phyloP scores from a whole-genome alignment of 2,113 vertebrate species.

The Sisor rabdophorus region DNA sequence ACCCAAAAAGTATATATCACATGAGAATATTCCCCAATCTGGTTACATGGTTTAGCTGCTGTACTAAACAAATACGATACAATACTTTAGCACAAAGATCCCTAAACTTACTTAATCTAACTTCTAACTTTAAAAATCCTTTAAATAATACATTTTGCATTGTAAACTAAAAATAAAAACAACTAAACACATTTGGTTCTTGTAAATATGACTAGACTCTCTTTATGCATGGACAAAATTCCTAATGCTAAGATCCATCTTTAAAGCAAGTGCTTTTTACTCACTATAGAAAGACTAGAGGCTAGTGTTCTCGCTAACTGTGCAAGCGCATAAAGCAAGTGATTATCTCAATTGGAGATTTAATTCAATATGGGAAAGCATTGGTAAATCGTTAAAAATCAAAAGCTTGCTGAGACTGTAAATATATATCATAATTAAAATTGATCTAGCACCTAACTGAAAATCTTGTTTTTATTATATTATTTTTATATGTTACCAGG shows the following conservation, averaged over 20 bases:
- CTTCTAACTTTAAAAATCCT: neutral
- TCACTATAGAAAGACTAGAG: neutral
- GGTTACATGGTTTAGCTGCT: neutral
- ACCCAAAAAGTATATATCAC: neutral
- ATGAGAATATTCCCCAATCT: neutral
- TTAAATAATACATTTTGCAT: neutral
- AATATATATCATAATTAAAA: neutral
- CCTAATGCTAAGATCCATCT: neutral
- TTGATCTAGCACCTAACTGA: neutral
- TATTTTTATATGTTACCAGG: slow-evolving; percentile 64
- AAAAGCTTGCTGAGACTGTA: neutral
- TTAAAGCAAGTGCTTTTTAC: neutral
- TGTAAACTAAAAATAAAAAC: neutral
- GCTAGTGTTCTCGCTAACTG: neutral
- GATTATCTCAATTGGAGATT: too few species aligned
- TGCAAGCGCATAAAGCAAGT: neutral
- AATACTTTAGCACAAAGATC: neutral
- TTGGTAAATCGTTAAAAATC: neutral
- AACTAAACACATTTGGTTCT: neutral
- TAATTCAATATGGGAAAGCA: too few species aligned
- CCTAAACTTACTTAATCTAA: neutral
- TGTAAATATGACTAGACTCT: neutral
- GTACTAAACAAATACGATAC: neutral
- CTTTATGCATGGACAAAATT: neutral
- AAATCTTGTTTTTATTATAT: neutral